A percentile compares a stretch with the other conserved stretches of the same genome.
These are phyloP conservation scores for Tetragnatha versicolor DNA, from an alignment of 1,140 invertebrate species.

Conservation along the genomic window DNA sequence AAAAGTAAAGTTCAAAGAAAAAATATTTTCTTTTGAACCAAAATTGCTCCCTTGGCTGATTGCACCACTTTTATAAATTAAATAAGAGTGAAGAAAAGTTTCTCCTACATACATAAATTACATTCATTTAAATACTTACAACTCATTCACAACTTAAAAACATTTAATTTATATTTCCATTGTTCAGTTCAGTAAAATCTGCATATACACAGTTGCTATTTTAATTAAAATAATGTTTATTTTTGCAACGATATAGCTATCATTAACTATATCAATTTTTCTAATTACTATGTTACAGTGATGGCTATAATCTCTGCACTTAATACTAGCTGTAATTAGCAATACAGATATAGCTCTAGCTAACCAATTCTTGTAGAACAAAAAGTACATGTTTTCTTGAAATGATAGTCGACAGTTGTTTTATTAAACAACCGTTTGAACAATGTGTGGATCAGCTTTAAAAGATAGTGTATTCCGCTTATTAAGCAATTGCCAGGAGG, in stretches of 20 bases:
- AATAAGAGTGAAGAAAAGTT: too few relatives aligned
- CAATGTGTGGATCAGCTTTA: not conserved
- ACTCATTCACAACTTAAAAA: not conserved
- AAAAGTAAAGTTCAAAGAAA: not conserved
- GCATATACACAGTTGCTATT: not conserved
- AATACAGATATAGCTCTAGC: slow-evolving; percentile 14
- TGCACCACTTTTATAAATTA: not conserved
- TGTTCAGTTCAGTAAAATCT: not conserved
- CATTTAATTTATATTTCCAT: not conserved
- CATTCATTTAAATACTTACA: not conserved
- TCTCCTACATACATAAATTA: slow-evolving; percentile 7
- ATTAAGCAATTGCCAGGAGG: too few relatives aligned
- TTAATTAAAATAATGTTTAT: not conserved
- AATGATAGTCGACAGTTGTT: not conserved
- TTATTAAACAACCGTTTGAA: not conserved
- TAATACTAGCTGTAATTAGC: slow-evolving; percentile 4
- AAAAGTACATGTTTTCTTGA: not conserved
- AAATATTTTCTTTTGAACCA: not conserved
- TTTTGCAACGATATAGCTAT: slow-evolving; percentile 2
- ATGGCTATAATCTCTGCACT: not conserved
- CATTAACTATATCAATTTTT: not conserved
- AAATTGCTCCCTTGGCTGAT: not conserved
- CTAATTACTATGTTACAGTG: slow-evolving; percentile 15
- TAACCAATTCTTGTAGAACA: not conserved
- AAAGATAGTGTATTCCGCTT: too few relatives aligned